These are phyloP conservation scores for Nicator chloris DNA, from an alignment of 2,113 vertebrate genomes.

Conservation along the genomic window DNA sequence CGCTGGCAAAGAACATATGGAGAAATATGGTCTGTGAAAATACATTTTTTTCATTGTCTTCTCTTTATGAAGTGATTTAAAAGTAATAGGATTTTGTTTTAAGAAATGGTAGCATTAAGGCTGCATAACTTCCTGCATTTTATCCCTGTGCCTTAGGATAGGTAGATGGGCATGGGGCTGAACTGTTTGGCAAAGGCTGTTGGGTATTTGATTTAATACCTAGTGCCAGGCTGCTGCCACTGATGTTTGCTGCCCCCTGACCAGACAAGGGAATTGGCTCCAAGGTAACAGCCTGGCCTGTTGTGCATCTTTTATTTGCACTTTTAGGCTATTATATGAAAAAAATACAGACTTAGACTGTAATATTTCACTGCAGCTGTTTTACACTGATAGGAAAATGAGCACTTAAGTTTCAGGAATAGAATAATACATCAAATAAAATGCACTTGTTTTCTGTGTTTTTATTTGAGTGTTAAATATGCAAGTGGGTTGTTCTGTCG, in stretches of 20 bases:
- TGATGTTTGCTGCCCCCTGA: background rate
- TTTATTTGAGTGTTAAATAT: background rate
- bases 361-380: background rate
- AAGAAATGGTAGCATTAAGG: background rate
- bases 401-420: background rate
- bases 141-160: background rate
- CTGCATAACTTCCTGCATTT: background rate
- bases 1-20: conserved; percentile 92
- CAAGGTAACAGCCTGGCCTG: background rate
- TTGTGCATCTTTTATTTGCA: background rate
- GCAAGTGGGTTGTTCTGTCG: background rate
- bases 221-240: background rate
- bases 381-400: background rate
- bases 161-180: background rate
- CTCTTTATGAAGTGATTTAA: background rate
- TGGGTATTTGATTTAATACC: background rate
- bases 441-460: background rate
- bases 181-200: background rate
- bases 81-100: background rate
- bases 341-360: background rate
- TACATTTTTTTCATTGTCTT: background rate
- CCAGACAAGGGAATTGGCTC: background rate
- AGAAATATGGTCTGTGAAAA: conserved; percentile 86
- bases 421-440: background rate
- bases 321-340: background rate